phyloP scores from a whole-genome alignment of 2,113 vertebrate genomes.

The Menidia beryllina region DNA sequence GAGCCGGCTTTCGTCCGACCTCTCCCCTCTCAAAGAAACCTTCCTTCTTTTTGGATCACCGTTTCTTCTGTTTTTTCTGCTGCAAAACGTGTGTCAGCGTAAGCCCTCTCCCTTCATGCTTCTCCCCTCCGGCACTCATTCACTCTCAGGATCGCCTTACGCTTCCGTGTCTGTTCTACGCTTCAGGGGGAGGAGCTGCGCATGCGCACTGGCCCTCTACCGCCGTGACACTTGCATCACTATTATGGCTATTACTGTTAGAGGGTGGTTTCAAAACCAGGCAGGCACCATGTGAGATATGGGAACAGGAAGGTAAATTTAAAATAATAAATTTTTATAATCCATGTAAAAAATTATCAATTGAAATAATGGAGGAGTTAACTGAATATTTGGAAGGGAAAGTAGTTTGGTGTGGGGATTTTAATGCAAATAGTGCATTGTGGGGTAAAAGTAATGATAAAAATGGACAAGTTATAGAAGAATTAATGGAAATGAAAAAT shows the following conservation, averaged over 20 bases:
- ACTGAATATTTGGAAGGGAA: too few species aligned
- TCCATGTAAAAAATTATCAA: too few species aligned
- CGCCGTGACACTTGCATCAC: constrained; percentile 11
- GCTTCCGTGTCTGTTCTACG: constrained; percentile 51
- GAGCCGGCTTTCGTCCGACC: neutral
- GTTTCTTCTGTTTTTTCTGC: constrained; percentile 41
- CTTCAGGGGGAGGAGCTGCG: constrained; percentile 35
- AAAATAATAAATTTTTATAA: too few species aligned
- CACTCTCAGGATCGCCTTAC: neutral
- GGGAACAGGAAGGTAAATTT: too few species aligned
- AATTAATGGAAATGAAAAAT: too few species aligned
- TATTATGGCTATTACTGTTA: constrained; percentile 24
- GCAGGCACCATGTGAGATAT: too few species aligned
- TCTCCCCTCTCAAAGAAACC: constrained; percentile 16
- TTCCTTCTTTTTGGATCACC: constrained; percentile 37
- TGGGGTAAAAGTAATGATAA: too few species aligned
- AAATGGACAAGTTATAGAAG: too few species aligned
- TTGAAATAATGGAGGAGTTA: too few species aligned
- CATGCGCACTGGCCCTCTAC: constrained; percentile 52
- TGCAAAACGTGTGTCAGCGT: neutral
- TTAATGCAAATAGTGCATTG: too few species aligned
- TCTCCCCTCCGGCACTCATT: neutral
- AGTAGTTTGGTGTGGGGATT: too few species aligned
- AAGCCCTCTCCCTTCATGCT: neutral
- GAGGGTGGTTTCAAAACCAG: constrained; percentile 44